Percentiles rank a stretch among this genome's conserved stretches.
Evolutionary conservation across 2,113 vertebrate genomes (phyloP).

Genomic region (Sardina pilchardus): DNA sequence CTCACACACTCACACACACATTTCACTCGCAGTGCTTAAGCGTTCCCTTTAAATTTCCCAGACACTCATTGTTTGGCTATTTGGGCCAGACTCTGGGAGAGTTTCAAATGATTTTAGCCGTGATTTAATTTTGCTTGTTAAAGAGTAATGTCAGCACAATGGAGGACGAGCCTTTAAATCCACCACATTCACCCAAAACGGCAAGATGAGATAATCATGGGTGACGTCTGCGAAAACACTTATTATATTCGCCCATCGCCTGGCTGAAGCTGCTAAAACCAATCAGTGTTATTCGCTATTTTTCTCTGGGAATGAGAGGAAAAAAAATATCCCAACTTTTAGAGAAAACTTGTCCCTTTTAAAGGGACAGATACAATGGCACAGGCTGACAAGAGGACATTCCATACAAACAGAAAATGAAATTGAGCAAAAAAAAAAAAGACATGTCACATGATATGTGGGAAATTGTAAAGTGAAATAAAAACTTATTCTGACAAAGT

Average conservation of each 20-base stretch:
- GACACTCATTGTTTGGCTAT: constrained; percentile 68
- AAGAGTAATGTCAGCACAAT: constrained; percentile 85
- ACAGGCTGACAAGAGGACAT: background rate
- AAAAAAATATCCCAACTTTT: constrained; percentile 64
- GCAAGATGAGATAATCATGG: constrained; percentile 81
- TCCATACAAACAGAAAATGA: background rate
- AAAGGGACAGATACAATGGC: constrained; percentile 60
- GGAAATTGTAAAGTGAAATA: background rate
- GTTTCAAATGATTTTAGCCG: constrained; percentile 76
- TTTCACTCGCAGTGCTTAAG: constrained; percentile 24
- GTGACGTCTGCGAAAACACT: constrained; percentile 88
- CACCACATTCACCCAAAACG: constrained; percentile 89
- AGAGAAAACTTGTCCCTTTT: constrained; percentile 63
- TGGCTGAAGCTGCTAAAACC: constrained; percentile 90
- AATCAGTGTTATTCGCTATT: constrained; percentile 82
- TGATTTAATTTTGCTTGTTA: constrained; percentile 81
- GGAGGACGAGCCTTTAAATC: constrained; percentile 84
- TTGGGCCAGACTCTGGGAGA: constrained; percentile 73
- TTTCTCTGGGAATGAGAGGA: constrained; percentile 67
- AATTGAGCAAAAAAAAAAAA: background rate
- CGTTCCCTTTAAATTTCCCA: constrained; percentile 69
- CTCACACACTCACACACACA: constrained; percentile 33
- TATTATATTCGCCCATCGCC: constrained; percentile 90
- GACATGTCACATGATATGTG: constrained; percentile 3
- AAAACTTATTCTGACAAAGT: background rate